These are phyloP conservation scores for Amaurobius ferox DNA, from an alignment of 2,888 invertebrate genomes.

Conservation along the genomic window DNA sequence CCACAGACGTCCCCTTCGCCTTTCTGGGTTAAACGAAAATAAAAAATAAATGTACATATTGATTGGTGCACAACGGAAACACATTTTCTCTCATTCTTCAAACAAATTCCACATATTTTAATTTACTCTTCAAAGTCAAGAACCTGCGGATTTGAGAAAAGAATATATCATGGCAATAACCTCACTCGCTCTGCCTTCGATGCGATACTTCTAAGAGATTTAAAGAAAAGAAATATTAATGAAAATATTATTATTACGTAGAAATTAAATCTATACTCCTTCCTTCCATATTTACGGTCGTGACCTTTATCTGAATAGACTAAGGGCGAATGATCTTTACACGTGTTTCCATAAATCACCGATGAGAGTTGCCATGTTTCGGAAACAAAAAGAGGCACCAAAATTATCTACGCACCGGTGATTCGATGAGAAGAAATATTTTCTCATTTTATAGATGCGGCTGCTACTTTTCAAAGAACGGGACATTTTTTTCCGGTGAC, in stretches of 20 bases:
- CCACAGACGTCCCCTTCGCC: too few species aligned
- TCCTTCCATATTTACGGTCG: background rate
- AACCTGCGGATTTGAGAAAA: too few species aligned
- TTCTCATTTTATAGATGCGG: too few species aligned
- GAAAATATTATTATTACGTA: background rate
- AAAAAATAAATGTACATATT: too few species aligned
- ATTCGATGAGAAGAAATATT: slow-evolving; percentile 24
- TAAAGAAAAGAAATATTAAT: background rate
- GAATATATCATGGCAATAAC: too few species aligned
- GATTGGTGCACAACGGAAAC: too few species aligned
- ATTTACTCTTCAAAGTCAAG: too few species aligned
- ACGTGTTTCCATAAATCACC: slow-evolving; percentile 30
- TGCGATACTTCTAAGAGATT: too few species aligned
- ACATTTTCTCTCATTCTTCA: too few species aligned
- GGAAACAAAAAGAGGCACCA: slow-evolving; percentile 13
- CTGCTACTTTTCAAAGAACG: background rate
- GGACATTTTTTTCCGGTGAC: background rate
- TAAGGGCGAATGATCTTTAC: slow-evolving; percentile 19
- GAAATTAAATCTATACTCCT: background rate
- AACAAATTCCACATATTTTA: too few species aligned
- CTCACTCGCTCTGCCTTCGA: too few species aligned
- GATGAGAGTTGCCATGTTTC: slow-evolving; percentile 33
- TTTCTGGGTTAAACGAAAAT: too few species aligned
- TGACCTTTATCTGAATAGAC: slow-evolving; percentile 19
- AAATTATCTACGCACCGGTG: slow-evolving; percentile 13